Evolutionary conservation across 2,888 invertebrate genomes (phyloP).

Genomic region (Megalurothrips usitatus): DNA sequence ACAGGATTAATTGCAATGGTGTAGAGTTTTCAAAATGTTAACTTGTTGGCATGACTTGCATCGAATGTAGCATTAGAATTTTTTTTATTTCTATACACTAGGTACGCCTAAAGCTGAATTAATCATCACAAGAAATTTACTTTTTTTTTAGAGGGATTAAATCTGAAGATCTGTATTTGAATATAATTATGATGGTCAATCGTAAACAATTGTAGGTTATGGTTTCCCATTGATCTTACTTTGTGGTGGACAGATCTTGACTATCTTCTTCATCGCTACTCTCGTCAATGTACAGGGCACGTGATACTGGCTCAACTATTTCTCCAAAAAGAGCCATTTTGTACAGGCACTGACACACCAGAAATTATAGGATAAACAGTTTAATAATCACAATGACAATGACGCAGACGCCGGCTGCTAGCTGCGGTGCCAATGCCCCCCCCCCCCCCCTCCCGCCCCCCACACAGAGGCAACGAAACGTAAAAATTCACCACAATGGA

Average conservation of each 20-base stretch:
- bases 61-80: background rate
- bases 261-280: slow-evolving; percentile 2
- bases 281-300: background rate
- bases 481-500: too few relatives aligned
- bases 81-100: too few relatives aligned
- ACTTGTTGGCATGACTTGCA: background rate
- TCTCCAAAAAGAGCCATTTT: background rate
- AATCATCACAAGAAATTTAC: background rate
- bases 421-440: too few relatives aligned
- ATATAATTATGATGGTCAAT: background rate
- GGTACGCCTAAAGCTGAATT: too few relatives aligned
- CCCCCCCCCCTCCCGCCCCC: too few relatives aligned
- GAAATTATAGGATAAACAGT: too few relatives aligned
- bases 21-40: too few relatives aligned
- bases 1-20: too few relatives aligned
- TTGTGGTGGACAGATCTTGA: background rate
- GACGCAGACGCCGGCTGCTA: too few relatives aligned
- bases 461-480: too few relatives aligned
- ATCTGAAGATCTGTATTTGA: background rate
- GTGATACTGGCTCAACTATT: background rate
- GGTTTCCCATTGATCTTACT: background rate
- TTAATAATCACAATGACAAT: too few relatives aligned
- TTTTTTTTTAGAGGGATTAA: background rate
- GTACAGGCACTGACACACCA: too few relatives aligned
- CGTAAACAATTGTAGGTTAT: background rate